Evolutionary conservation across 2,888 invertebrate species (phyloP), one percentile per base, ranked within the genome.

Genomic region (Andrena bicolor): DNA sequence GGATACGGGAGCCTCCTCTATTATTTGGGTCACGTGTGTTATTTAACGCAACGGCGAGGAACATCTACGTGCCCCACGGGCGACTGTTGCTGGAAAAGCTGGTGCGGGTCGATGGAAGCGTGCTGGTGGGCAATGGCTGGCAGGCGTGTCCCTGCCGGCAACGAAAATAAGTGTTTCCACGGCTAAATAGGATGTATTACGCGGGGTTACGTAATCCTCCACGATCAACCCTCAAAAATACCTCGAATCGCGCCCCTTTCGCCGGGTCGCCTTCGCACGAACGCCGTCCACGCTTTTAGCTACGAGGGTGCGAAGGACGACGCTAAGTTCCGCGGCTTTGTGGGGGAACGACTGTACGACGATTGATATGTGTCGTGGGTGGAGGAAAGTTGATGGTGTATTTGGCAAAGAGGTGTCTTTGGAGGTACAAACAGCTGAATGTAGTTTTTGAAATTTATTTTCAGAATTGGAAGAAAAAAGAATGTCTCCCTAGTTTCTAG

Each of bases 21-120:
- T 71, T 80, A 87, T 87, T 80, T 85, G 58, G 87, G 87, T 85
- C 85, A 80, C 49, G 69, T 26, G 71, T 72, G 87, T 87, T 87
- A 78, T 87, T 86, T 86, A 85, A 87, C 68, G 72, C 60, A 68
- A 68, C 28, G 56, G 61, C 23, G 58, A 65, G 66, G 65, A 72
- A 64, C 60, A 30, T 69, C 58, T 60, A 63, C 60, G 51, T 49
- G 64, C 48, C 41, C 68, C 58, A n/a, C 26, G 41, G 53, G 48
- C 48, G 70, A 61, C 71, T 76, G 71, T 77, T 65, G 26, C 16
- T 70, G 70, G 61, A 71, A 28, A 65, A 71, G 49, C 49, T 28
- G 63, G 32, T 69, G 49, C 71, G 83, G 82, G 76, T 87, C 85
- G 85, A 86, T 86, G 76, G 76, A 32, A 84, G 64, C 70, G 53